These are phyloP conservation scores for Nothocercus nigrocapillus DNA, from an alignment of 2,113 vertebrate species.

Conservation along the genomic window DNA sequence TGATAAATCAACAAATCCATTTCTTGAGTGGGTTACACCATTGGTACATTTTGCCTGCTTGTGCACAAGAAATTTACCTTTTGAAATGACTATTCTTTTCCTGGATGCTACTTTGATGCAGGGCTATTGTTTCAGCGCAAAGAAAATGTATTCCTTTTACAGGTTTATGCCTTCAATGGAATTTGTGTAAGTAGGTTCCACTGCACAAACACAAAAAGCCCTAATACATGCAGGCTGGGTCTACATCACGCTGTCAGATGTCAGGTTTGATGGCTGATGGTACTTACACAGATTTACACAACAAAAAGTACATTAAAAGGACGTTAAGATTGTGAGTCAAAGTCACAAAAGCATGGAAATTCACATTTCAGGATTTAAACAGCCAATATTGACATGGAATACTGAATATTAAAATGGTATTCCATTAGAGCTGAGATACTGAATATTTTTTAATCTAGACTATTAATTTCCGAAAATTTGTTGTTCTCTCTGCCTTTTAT, in stretches of 20 bases:
- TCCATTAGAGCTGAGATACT: slow-evolving; percentile 72
- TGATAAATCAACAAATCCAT: slow-evolving; percentile 24
- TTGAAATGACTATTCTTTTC: slow-evolving; percentile 65
- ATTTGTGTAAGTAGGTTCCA: slow-evolving; percentile 79
- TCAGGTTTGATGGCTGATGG: slow-evolving; percentile 80
- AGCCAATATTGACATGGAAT: slow-evolving; percentile 78
- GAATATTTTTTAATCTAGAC: slow-evolving; percentile 78
- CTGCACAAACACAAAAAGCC: slow-evolving; percentile 82
- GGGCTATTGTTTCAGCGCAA: slow-evolving; percentile 78
- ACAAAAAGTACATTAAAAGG: slow-evolving; percentile 84
- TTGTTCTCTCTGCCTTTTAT: slow-evolving; percentile 68
- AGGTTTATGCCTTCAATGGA: slow-evolving; percentile 79
- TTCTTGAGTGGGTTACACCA: slow-evolving; percentile 7
- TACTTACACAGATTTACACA: slow-evolving; percentile 86
- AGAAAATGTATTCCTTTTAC: slow-evolving; percentile 78
- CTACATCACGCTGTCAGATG: slow-evolving; percentile 73
- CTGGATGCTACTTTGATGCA: slow-evolving; percentile 66
- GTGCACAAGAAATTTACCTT: slow-evolving; percentile 57
- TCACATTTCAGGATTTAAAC: slow-evolving; percentile 80
- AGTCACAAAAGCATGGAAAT: slow-evolving; percentile 81
- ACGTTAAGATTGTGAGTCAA: slow-evolving; percentile 79
- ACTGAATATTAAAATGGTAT: slow-evolving; percentile 68
- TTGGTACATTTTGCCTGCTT: slow-evolving; percentile 12
- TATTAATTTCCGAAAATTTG: slow-evolving; percentile 76
- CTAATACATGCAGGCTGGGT: slow-evolving; percentile 81